Conservation (phyloP, 2,888 invertebrate genomes). For the Podabrus alpinus region DNA sequence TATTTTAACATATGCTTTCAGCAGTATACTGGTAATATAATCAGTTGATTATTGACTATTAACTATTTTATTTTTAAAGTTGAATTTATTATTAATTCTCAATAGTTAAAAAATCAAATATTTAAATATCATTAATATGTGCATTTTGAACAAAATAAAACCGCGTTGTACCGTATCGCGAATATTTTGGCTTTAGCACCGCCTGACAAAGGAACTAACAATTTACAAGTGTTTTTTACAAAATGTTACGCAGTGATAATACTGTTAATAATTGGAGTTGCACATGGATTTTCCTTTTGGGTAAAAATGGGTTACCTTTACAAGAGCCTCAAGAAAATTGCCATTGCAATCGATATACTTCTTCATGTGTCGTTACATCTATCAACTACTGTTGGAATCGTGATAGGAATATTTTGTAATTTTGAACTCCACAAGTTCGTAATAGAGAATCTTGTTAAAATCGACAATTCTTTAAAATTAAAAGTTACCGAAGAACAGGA, state of each 20-base stretch:
- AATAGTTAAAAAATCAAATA: no score
- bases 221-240: not conserved
- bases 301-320: not conserved
- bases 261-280: not conserved
- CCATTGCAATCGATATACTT: not conserved
- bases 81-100: no score
- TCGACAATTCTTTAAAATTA: not conserved
- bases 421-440: not conserved
- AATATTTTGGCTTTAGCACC: not conserved
- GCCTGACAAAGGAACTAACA: not conserved
- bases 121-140: no score
- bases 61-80: no score
- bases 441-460: not conserved
- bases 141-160: not conserved
- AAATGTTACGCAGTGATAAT: not conserved
- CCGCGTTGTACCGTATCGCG: not conserved
- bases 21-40: no score
- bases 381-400: not conserved
- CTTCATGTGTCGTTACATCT: not conserved
- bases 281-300: not conserved
- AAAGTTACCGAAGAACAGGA: not conserved
- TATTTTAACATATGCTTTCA: no score
- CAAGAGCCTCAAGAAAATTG: not conserved
- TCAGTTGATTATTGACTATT: no score
- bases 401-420: not conserved